Evolutionary conservation across 2,888 invertebrate genomes (phyloP).

Genomic region (Caenorhabditis sp.): DNA sequence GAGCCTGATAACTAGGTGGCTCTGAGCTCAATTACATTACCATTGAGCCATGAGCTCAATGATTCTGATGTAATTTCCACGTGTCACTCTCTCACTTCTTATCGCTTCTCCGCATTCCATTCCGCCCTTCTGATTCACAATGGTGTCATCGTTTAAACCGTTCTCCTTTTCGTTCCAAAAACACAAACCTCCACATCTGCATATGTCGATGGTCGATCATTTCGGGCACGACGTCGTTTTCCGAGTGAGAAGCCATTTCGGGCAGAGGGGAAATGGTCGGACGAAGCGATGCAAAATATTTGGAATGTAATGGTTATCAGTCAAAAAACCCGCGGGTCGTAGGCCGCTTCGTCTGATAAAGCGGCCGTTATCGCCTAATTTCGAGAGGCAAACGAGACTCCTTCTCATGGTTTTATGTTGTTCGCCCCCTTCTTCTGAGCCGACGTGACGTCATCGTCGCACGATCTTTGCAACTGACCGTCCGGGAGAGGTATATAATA

Average conservation of each 20-base stretch:
- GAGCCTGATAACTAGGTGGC: no score
- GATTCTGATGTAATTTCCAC: conserved; percentile 9
- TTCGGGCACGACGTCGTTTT: conserved; percentile 50
- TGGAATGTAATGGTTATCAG: conserved; percentile 46
- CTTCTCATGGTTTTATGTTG: conserved; percentile 24
- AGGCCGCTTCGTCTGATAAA: conserved; percentile 32
- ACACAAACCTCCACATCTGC: conserved; percentile 56
- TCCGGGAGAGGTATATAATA: background rate
- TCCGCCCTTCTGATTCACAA: conserved; percentile 40
- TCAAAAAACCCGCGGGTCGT: conserved; percentile 36
- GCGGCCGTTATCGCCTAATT: conserved; percentile 34
- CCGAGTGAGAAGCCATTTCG: conserved; percentile 38
- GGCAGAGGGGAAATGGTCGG: background rate
- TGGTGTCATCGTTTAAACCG: background rate
- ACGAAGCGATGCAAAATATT: conserved; percentile 27
- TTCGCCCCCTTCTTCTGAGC: conserved; percentile 21
- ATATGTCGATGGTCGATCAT: conserved; percentile 57
- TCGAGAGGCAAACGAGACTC: conserved; percentile 33
- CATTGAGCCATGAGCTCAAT: no score
- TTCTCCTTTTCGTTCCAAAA: background rate
- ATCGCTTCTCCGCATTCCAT: conserved; percentile 30
- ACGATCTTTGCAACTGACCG: conserved; percentile 29
- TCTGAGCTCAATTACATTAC: no score
- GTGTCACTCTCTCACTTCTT: background rate
- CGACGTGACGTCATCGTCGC: conserved; percentile 24